phyloP scores from a whole-genome alignment of 2,888 invertebrate species.

The Drosophila subsilvestris region DNA sequence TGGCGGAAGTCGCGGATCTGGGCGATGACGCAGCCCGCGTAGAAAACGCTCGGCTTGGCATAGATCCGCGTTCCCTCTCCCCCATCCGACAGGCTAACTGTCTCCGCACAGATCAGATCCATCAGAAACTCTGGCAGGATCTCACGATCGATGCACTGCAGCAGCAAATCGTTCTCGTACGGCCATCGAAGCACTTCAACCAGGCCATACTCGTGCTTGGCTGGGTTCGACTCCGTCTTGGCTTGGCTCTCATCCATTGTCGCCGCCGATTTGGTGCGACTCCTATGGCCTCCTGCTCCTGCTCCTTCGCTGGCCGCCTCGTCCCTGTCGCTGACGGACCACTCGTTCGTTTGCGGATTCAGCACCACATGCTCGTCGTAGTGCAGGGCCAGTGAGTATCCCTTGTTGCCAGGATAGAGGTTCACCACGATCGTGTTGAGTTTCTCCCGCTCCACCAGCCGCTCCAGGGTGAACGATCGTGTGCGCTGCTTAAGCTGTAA shows the following conservation, averaged over 20 bases:
- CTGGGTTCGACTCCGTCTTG: conserved; percentile 16
- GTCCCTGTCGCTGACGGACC: conserved; percentile 40
- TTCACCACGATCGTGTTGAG: conserved; percentile 95
- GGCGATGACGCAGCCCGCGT: conserved; percentile 95
- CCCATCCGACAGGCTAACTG: conserved; percentile 83
- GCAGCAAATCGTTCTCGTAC: conserved; percentile 94
- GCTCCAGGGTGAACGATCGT: conserved; percentile 91
- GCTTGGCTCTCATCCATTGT: conserved; percentile 24
- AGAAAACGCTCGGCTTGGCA: conserved; percentile 90
- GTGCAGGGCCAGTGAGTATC: conserved; percentile 88
- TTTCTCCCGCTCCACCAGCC: conserved; percentile 92
- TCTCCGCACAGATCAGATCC: conserved; percentile 92
- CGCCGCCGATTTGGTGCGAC: conserved; percentile 52
- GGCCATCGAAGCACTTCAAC: conserved; percentile 92
- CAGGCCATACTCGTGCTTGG: conserved; percentile 86
- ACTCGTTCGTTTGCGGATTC: conserved; percentile 65
- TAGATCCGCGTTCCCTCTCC: conserved; percentile 75
- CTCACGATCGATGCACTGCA: conserved; percentile 95
- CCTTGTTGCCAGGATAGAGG: conserved; percentile 95
- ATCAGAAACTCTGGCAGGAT: conserved; percentile 94
- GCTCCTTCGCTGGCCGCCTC: conserved; percentile 3
- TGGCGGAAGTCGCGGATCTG: conserved; percentile 95
- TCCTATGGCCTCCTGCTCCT: conserved; percentile 21
- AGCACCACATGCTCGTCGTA: conserved; percentile 83
- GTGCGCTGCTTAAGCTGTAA: conserved; percentile 83